A percentile compares a stretch with the other conserved stretches of the same genome.
These are phyloP conservation scores for Acanthurus leucopareius DNA, from an alignment of 2,797 vertebrate species.

Conservation along the genomic window DNA sequence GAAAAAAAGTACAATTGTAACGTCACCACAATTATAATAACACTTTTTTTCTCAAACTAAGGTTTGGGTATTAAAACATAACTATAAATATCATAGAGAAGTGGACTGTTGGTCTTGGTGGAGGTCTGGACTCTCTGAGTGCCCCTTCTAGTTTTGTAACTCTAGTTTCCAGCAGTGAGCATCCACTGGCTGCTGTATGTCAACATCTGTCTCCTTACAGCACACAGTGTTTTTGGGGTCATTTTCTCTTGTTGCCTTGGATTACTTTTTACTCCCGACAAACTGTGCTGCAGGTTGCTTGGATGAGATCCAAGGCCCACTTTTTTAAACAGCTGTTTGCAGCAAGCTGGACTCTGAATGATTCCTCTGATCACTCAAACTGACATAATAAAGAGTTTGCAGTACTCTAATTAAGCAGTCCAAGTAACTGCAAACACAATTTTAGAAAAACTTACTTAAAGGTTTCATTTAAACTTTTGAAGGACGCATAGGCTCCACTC, in stretches of 20 bases:
- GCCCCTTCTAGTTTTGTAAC: background rate
- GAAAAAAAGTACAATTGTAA: too few species aligned
- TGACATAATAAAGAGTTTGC: conserved; percentile 13
- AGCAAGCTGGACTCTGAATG: conserved; percentile 17
- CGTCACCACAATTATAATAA: too few species aligned
- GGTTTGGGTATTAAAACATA: too few species aligned
- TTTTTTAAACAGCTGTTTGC: conserved; percentile 12
- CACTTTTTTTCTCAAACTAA: too few species aligned
- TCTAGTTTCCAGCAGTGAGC: background rate
- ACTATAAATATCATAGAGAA: too few species aligned
- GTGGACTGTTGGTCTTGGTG: too few species aligned
- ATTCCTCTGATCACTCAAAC: conserved; percentile 18
- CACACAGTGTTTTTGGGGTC: conserved; percentile 37
- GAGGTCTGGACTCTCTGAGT: too few species aligned
- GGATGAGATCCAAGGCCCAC: conserved; percentile 32
- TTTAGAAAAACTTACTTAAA: conserved; percentile 18
- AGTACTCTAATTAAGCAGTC: conserved; percentile 18
- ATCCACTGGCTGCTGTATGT: conserved; percentile 25
- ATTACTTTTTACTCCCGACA: conserved; percentile 46
- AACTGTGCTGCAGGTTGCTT: conserved; percentile 42
- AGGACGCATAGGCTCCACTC: background rate
- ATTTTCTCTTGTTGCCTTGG: conserved; percentile 43
- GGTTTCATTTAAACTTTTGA: background rate
- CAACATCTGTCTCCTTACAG: conserved; percentile 48
- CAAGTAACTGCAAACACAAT: conserved; percentile 7